A percentile compares a stretch with the other conserved stretches of the same genome.
Evolutionary conservation across 2,797 vertebrate genomes (phyloP).

Genomic region (Melanotaenia nigrans): DNA sequence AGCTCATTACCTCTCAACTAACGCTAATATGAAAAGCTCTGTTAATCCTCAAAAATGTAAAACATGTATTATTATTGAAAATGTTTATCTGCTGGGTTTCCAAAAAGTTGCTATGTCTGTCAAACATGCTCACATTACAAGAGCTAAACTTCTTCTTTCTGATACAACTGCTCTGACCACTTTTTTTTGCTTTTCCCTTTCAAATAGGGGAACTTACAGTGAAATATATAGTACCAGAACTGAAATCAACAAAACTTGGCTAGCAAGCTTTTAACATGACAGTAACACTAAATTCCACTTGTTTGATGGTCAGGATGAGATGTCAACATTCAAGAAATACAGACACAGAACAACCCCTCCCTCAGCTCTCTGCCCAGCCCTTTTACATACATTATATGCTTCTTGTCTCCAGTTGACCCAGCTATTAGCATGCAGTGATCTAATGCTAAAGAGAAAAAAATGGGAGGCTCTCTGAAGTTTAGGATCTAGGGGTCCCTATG

Average conservation of each 20-base stretch:
- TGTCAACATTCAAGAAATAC: slow-evolving; percentile 42
- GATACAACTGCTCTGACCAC: not conserved
- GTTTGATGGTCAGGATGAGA: slow-evolving; percentile 10
- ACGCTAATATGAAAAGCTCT: too few species aligned
- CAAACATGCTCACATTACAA: not conserved
- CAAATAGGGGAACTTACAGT: not conserved
- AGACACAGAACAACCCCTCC: slow-evolving; percentile 16
- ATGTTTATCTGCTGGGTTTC: too few species aligned
- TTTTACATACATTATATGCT: slow-evolving; percentile 11
- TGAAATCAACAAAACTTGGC: not conserved
- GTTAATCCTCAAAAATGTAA: too few species aligned
- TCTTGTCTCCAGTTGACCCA: slow-evolving; percentile 47
- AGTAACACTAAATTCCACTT: slow-evolving; percentile 8
- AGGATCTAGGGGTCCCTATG: slow-evolving; percentile 12
- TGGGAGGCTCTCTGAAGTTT: slow-evolving; percentile 3
- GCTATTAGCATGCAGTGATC: slow-evolving; percentile 43
- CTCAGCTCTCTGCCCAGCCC: slow-evolving; percentile 4
- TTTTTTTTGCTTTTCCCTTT: not conserved
- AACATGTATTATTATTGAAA: too few species aligned
- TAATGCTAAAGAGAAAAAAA: slow-evolving; percentile 10
- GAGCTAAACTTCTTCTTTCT: slow-evolving; percentile 1
- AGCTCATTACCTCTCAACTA: too few species aligned
- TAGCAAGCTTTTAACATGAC: slow-evolving; percentile 6
- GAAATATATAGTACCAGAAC: not conserved
- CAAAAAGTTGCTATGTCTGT: not conserved